Evolutionary conservation across 2,888 invertebrate genomes (phyloP), one percentile per base, ranked within the genome.

Genomic region (Cancer borealis): DNA sequence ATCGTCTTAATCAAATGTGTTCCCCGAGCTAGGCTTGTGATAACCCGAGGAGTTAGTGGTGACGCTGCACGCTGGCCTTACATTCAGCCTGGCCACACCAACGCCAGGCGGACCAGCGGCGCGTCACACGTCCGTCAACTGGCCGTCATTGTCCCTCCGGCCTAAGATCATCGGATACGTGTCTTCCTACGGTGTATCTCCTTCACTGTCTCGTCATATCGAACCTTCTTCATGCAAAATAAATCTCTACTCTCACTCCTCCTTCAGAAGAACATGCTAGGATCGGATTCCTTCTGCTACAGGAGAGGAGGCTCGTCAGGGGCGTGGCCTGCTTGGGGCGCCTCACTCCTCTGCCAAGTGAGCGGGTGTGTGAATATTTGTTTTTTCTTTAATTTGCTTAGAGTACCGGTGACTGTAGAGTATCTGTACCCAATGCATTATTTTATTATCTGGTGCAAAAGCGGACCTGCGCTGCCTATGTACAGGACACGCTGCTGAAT

Each of bases 401-500:
- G 84, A 84, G 39, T 84, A 84, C 84, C 12, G 84, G 39, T 84
- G 84, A 84, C 39, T 39, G 84, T 84, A 84, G 84, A 84, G 39
- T 39, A 84, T 14, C 39, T 84, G 39, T 84, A 84, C 39, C 39
- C 12, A n/a, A 39, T 39, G 84, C 84, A 39, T 84, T 73, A 39
- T 39, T 84, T 84, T 84, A 39, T 10, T 84, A 84, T 30, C 84
- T 84, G 30, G 84, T 14, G 39, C 39, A 3, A 84, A 17, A 30
- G 84, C 4, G 10, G 39, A 39, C 84, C 8, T 30, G 60, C 60
- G 60, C 60, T 60, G 73, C n/a, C 26, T 26, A 26, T 79, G 73
- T 79, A 26, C 73, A 26, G 73, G 73, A 79, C 73, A 79, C 84
- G 84, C 84, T 84, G 39, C 84, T 84, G 84, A 84, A 84, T 84